Base-by-base conservation (phyloP, 2,797 vertebrate genomes). In the Pelodytes ibericus region DNA sequence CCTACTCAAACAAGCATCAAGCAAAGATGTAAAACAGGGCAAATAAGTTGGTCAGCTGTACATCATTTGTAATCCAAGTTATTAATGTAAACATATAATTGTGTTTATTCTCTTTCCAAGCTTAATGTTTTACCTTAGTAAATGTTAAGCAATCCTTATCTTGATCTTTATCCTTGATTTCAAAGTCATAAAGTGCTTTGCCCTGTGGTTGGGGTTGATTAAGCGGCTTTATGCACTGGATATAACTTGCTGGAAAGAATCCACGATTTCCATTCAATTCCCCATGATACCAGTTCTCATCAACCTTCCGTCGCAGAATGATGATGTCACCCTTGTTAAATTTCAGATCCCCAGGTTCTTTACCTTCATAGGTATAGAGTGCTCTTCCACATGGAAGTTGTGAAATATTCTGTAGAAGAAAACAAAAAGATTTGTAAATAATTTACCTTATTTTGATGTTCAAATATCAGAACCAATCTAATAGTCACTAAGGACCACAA, bases 61-160 rank as follows among this genome's bases (percentile, higher is more conserved):
- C n/a, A n/a, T n/a, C n/a, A n/a, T n/a, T n/a, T n/a, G n/a, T n/a
- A n/a, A n/a, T n/a, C n/a, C n/a, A n/a, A n/a, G n/a, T n/a, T n/a
- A n/a, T n/a, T n/a, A n/a, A n/a, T n/a, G n/a, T n/a, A n/a, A n/a
- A n/a, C n/a, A n/a, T n/a, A n/a, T n/a, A n/a, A n/a, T n/a, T n/a
- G n/a, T n/a, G n/a, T n/a, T n/a, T n/a, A n/a, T n/a, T n/a, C n/a
- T n/a, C n/a, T n/a, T n/a, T n/a, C n/a, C n/a, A n/a, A n/a, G n/a
- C n/a, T 15, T 59, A 13, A 27, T 15, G 24, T 7, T 80, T 72
- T 91, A 99, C 98, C 96, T 99, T 99, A 81, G 93, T 95, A 88
- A 99, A 99, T 64, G 96, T 94, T 89, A 99, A 87, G 82, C 98
- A 99, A 87, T 99, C 96, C 85, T 98, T 98, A 86, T 99, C 98